Evolutionary conservation across 2,113 vertebrate genomes (phyloP).

Genomic region (Silurus meridionalis): DNA sequence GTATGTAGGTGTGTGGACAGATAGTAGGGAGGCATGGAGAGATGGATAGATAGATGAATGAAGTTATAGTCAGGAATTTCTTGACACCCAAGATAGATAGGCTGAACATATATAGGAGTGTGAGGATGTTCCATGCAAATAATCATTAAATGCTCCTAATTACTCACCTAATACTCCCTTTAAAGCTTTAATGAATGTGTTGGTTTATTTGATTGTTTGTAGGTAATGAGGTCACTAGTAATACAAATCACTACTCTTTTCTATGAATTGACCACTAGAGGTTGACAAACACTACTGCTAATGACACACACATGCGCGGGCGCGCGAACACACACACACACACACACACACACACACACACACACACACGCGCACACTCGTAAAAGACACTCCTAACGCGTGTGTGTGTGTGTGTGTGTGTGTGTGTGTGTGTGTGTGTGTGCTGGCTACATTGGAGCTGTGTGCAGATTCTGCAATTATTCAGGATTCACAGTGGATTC

Average conservation of each 20-base stretch:
- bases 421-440: constrained; percentile 35
- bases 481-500: too few species aligned
- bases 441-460: neutral
- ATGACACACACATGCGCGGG: constrained; percentile 50
- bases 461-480: too few species aligned
- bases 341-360: constrained; percentile 33
- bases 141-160: neutral
- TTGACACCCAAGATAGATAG: neutral
- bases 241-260: neutral
- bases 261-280: constrained; percentile 39
- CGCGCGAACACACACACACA: constrained; percentile 32
- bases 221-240: too few species aligned
- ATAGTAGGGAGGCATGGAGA: neutral
- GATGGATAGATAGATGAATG: neutral
- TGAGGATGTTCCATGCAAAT: neutral
- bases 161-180: too few species aligned
- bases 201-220: too few species aligned
- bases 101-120: neutral
- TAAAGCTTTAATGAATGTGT: too few species aligned
- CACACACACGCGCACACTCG: neutral
- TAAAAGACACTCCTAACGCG: neutral
- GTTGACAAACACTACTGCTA: constrained; percentile 35
- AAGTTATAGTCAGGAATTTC: neutral
- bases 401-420: constrained; percentile 35
- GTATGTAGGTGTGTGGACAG: neutral